phyloP scores from a whole-genome alignment of 2,888 invertebrate species.

The Anoncus sp. region DNA sequence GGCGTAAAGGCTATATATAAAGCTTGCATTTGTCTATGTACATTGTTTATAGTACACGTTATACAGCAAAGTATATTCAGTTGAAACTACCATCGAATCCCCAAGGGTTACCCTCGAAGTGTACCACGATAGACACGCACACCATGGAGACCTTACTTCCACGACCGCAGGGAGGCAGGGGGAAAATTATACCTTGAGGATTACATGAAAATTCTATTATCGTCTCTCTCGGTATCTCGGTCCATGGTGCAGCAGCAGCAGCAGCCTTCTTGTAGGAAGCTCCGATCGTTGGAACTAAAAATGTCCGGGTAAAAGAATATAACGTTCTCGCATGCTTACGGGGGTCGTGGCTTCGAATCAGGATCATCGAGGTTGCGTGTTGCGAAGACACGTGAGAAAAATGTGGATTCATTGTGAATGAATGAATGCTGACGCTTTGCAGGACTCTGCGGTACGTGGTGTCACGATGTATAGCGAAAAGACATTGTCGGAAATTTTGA shows the following conservation, averaged over 20 bases:
- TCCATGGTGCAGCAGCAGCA: too few relatives aligned
- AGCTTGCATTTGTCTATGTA: background rate
- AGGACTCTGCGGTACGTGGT: too few relatives aligned
- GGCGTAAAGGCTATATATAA: slow-evolving; percentile 16
- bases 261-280: slow-evolving; percentile 43
- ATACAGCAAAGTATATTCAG: slow-evolving; percentile 23
- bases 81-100: slow-evolving; percentile 56
- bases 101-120: slow-evolving; percentile 51
- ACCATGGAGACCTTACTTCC: too few relatives aligned
- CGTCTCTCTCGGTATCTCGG: too few relatives aligned
- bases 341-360: background rate
- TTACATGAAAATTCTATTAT: slow-evolving; percentile 81
- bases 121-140: slow-evolving; percentile 59
- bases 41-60: background rate
- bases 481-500: too few relatives aligned
- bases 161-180: slow-evolving; percentile 80
- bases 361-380: slow-evolving; percentile 11
- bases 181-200: slow-evolving; percentile 81
- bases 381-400: slow-evolving; percentile 11
- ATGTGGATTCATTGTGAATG: slow-evolving; percentile 30
- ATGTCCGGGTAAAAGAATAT: background rate
- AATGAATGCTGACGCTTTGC: slow-evolving; percentile 27
- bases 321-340: background rate
- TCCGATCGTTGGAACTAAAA: slow-evolving; percentile 42
- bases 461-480: too few relatives aligned